Evolutionary conservation across 2,797 vertebrate species (phyloP).

Genomic region (Coracias cyanogaster): DNA sequence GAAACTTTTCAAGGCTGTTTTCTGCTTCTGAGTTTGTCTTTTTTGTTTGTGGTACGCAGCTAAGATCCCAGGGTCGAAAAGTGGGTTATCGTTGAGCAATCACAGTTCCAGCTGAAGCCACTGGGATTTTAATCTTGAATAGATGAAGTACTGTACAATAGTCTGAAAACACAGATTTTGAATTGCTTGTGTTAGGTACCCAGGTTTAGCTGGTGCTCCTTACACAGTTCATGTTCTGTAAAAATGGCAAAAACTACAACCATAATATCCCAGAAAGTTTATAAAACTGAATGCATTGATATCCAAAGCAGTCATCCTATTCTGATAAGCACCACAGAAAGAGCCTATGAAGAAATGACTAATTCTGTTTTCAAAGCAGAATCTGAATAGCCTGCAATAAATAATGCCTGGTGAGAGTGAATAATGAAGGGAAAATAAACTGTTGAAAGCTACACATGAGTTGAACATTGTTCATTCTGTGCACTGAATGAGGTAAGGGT

Average conservation of each 20-base stretch:
- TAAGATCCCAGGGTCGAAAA: not conserved
- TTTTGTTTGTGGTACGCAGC: not conserved
- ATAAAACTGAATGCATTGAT: not conserved
- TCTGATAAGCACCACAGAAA: constrained; percentile 40
- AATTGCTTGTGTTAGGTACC: not conserved
- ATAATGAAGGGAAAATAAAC: constrained; percentile 64
- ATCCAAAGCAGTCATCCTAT: not conserved
- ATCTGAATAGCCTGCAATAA: constrained; percentile 48
- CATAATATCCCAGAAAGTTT: not conserved
- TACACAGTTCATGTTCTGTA: not conserved
- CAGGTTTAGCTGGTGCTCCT: not conserved
- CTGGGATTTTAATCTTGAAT: not conserved
- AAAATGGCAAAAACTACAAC: not conserved
- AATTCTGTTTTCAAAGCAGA: constrained; percentile 65
- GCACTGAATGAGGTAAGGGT: constrained; percentile 24
- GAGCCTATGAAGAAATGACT: constrained; percentile 56
- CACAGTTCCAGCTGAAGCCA: not conserved
- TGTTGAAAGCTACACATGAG: constrained; percentile 43
- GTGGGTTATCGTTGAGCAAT: not conserved
- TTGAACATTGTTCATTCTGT: constrained; percentile 47
- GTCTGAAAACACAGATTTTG: not conserved
- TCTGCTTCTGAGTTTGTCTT: not conserved
- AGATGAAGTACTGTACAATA: not conserved
- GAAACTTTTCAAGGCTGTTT: not conserved
- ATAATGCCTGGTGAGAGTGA: constrained; percentile 59